Base-by-base conservation (phyloP, 2,888 invertebrate species). In the Ophioninae sp. region DNA sequence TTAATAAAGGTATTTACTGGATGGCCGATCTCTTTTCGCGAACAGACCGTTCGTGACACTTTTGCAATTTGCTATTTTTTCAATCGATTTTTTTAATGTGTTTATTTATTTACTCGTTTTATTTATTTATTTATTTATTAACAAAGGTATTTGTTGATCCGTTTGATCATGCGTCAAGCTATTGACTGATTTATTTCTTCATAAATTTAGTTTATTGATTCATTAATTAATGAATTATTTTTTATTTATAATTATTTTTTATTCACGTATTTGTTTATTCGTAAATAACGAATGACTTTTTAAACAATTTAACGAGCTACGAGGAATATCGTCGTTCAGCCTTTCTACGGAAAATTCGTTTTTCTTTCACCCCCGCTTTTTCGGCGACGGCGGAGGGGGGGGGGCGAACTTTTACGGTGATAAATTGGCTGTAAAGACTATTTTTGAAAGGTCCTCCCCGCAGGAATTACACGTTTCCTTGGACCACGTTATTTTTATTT, bases 341-440 rank as follows among this genome's bases (percentile, higher is more conserved):
- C 17, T 2, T 23, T 2, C 30, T 37, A 37, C 8, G 21, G 64
- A 10, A 6, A 37, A 3, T 30, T 1, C 7, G 13, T n/a, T 37
- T 64, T 64, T 64, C 37, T 5, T 64, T 6, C 30, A 30, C 13
- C 30, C n/a, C 17, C 30, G n/a, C 30, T 2, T 3, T 30, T 20
- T 37, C 17, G 6, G 39, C 21, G 21, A 6, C 21, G 13, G 30
- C 2, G 30, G 2, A 30, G 30, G 30, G 3, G 6, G 2, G 21
- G 23, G 20, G 21, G 21, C 2, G n/a, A 5, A 41, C 61, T 20
- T 23, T 7, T 39, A 20, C 37, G n/a, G 30, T 72, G 72, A 72
- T 30, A 23, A 61, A 72, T 72, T 41, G 72, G 59, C 39, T 30
- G 61, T 72, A 72, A 72, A 72, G 2, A 13, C n/a, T 17, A 1